Evolutionary conservation across 1,140 invertebrate species (phyloP), one percentile per base, ranked within the genome.

Genomic region (Drosophila dunni): DNA sequence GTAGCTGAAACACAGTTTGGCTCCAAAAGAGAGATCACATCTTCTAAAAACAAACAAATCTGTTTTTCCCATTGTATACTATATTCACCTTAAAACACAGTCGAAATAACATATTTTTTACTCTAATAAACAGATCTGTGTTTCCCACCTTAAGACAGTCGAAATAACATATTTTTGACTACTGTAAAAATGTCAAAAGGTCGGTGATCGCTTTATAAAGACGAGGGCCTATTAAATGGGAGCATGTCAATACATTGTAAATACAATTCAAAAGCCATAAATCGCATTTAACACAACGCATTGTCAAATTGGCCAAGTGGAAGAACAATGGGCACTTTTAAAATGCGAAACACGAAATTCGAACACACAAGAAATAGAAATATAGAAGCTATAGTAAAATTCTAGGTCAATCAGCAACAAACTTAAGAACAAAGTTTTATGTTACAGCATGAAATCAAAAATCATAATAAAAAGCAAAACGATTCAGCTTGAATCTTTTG

Each of bases 191-290:
- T 54, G 11, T 42, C 7, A 64, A 63, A 58, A 83, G 68, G 78
- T 85, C 81, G 78, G 44, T 81, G 81, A 61, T 68, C 81, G 62
- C 44, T 7, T 33, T 42, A 56, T 36, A 79, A 24, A 56, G 40
- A 56, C 29, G 44, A 77, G 58, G 44, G 48, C 50, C 54, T 60
- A 66, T 62, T 15, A 71, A 85, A 82, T 75, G 69, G 56, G 83
- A 75, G 66, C 83, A 82, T 69, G 70, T 40, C 64, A 34, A 50
- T 53, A 40, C 64, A 54, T 73, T 73, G 56, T 48, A 29, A 53
- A 48, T 62, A 69, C 73, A 81, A 68, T 70, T 63, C 75, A 62
- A 66, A 50, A 71, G 63, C 42, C n/a, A 86, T 85, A 88, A 79
- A 79, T 85, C 70, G 64, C 56, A 72, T 84, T 81, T 65, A 54